Base-by-base conservation (phyloP, 2,888 invertebrate genomes). In the Temnothorax rugatulus region DNA sequence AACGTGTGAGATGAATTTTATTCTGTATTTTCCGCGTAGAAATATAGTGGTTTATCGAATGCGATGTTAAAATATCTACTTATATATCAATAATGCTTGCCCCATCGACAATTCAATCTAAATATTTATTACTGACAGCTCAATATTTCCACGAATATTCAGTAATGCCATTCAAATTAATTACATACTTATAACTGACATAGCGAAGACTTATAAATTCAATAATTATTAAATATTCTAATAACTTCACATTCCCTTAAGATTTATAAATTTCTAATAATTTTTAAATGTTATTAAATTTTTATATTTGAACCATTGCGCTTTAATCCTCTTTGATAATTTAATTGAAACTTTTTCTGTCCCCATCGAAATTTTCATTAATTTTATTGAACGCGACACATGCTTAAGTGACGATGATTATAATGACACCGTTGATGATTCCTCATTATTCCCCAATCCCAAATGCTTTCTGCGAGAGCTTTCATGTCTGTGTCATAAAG, bases 401-500 rank as follows among this genome's bases (percentile, higher is more conserved):
- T 25, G 11, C 52, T 47, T 38, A 64, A 38, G 21, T 50, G n/a
- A 54, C 1, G 5, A 41, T 61, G 1, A 15, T n/a, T 21, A 54
- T 52, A 61, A 77, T 57, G 34, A 59, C 25, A 50, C 34, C 4
- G 59, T 47, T 71, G 71, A 79, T 68, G 15, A 54, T 41, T n/a
- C 54, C 68, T 54, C 13, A 21, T 13, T 50, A 25, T 38, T 15
- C 9, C 59, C 59, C 29, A 18, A 59, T 38, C 18, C 73, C 11
- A n/a, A 64, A 73, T 18, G 73, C 82, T 82, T 74, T 84, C 61
- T 29, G 77, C 85, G 76, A 63, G 61, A 79, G 92, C 92, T 93
- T 91, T 93, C 90, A 91, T 93, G 87, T 90, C 86, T 90, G 86
- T 91, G 79, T 89, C 86, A 89, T 86, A 87, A 93, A 93, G 94